Conservation (phyloP, 2,888 invertebrate species). For the Epiblema foenella region DNA sequence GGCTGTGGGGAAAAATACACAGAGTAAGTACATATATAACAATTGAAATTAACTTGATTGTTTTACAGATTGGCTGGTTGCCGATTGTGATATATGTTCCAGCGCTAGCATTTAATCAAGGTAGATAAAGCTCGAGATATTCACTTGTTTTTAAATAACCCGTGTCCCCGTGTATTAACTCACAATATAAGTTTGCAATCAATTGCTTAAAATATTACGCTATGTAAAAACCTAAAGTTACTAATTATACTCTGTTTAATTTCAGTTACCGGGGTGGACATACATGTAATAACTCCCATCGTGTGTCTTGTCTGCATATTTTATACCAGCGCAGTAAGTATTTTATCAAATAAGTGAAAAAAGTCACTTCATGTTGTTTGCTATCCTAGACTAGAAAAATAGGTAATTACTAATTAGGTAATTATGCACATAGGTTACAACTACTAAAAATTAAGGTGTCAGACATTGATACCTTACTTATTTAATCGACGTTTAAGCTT, state of each 20-base stretch:
- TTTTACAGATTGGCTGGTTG: constrained; percentile 89
- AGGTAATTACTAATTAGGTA: no score
- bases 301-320: constrained; percentile 94
- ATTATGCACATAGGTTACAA: no score
- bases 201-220: no score
- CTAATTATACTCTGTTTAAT: constrained; percentile 44
- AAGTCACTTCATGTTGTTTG: no score
- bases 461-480: no score
- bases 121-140: constrained; percentile 65
- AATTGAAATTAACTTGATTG: constrained; percentile 3
- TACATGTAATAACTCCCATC: constrained; percentile 92
- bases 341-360: not conserved
- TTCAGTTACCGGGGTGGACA: constrained; percentile 93
- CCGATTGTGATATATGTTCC: constrained; percentile 92
- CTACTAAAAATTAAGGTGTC: no score
- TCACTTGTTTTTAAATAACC: not conserved
- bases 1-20: no score
- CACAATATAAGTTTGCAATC: no score
- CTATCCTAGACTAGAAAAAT: no score
- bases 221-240: constrained; percentile 17
- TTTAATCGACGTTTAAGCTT: no score
- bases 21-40: no score
- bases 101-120: constrained; percentile 92
- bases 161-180: no score
- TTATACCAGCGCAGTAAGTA: constrained; percentile 92